Conservation (phyloP, 1,140 invertebrate species). For the Aplysia californica region DNA sequence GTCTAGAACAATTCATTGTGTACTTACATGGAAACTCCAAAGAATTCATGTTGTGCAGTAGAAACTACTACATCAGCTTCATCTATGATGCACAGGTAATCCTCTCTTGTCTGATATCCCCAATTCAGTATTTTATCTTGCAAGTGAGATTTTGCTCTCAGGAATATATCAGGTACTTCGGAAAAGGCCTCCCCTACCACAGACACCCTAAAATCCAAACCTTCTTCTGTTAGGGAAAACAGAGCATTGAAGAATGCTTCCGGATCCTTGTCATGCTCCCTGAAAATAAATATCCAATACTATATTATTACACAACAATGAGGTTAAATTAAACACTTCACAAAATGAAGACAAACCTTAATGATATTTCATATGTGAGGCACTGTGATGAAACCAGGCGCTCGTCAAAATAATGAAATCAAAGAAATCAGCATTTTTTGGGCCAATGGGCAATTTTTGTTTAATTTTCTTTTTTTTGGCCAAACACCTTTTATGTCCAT, state of each 20-base stretch:
- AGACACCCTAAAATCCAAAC: constrained; percentile 74
- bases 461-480: too few relatives aligned
- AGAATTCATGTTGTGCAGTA: constrained; percentile 83
- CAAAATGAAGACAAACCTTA: too few relatives aligned
- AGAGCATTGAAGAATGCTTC: constrained; percentile 75
- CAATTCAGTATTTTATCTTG: constrained; percentile 72
- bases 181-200: constrained; percentile 74
- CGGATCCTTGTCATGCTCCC: constrained; percentile 85
- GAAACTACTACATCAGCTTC: constrained; percentile 76
- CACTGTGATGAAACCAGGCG: too few relatives aligned
- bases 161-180: constrained; percentile 70
- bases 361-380: too few relatives aligned
- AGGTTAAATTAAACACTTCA: too few relatives aligned
- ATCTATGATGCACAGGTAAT: constrained; percentile 73
- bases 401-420: too few relatives aligned
- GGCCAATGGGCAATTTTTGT: too few relatives aligned
- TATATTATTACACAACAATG: too few relatives aligned
- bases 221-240: constrained; percentile 70
- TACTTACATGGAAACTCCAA: constrained; percentile 78
- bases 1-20: not conserved
- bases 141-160: constrained; percentile 69
- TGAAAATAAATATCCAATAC: constrained; percentile 58
- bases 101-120: constrained; percentile 73
- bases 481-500: too few relatives aligned
- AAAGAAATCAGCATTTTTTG: too few relatives aligned